These are phyloP conservation scores for Leptestheria dahalacensis DNA, from an alignment of 1,140 invertebrate genomes.

Conservation along the genomic window DNA sequence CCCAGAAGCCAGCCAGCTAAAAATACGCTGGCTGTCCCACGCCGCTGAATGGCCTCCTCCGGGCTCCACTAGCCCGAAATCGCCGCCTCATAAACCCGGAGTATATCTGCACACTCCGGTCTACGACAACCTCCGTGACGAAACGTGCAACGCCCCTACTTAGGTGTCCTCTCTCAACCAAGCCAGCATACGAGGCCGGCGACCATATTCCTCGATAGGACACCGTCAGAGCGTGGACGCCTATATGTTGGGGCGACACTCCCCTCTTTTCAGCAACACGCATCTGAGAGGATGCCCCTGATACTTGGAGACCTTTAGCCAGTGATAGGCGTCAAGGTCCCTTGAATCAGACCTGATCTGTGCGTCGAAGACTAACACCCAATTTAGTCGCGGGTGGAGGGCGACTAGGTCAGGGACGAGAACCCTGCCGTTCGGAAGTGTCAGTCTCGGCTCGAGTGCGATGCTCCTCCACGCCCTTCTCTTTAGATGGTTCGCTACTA, in stretches of 20 bases:
- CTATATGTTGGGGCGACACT: neutral
- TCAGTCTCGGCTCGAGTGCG: neutral
- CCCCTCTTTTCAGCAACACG: neutral
- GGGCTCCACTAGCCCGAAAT: neutral
- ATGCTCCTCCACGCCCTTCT: slow-evolving; percentile 5
- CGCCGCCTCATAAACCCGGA: neutral
- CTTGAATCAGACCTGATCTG: neutral
- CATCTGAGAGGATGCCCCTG: neutral
- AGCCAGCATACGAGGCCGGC: neutral
- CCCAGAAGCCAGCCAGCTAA: too few relatives aligned
- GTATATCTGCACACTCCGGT: neutral
- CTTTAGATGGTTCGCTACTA: too few relatives aligned
- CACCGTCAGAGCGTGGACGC: neutral
- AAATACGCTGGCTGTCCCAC: too few relatives aligned
- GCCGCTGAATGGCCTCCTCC: neutral
- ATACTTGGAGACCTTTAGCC: neutral
- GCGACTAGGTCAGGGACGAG: neutral
- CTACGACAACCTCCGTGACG: neutral
- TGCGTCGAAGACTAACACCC: neutral
- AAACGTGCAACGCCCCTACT: neutral
- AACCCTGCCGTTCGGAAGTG: neutral
- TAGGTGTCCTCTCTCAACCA: neutral
- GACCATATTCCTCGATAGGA: neutral
- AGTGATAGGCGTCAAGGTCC: neutral
- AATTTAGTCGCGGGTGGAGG: neutral